Evolutionary conservation across 2,888 invertebrate genomes (phyloP).

Genomic region (Aphelenchoides bicaudatus): DNA sequence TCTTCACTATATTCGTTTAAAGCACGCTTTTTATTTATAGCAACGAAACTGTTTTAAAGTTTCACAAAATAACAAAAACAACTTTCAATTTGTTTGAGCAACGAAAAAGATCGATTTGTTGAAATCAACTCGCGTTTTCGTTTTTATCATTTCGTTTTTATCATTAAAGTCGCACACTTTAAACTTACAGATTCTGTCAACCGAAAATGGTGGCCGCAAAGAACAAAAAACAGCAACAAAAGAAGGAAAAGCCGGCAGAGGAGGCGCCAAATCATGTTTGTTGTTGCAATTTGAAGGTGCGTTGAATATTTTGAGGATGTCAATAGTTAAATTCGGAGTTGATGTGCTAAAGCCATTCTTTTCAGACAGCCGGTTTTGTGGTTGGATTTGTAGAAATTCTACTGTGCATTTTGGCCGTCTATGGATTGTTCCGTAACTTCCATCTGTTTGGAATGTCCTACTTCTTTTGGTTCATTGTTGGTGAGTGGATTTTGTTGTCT

Average conservation of each 20-base stretch:
- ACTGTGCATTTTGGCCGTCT: constrained; percentile 54
- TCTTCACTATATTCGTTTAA: no score
- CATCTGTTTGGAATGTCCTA: constrained; percentile 56
- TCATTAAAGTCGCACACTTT: no score
- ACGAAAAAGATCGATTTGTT: no score
- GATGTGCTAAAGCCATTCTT: not conserved
- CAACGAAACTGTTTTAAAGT: no score
- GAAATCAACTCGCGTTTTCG: not conserved
- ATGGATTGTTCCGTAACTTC: constrained; percentile 57
- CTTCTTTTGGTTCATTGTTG: constrained; percentile 56
- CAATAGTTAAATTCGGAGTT: not conserved
- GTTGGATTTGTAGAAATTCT: constrained; percentile 57
- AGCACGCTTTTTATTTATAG: no score
- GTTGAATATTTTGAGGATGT: constrained; percentile 6
- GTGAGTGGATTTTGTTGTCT: constrained; percentile 24
- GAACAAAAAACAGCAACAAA: constrained; percentile 1
- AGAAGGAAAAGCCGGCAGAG: not conserved
- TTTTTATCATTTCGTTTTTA: not conserved
- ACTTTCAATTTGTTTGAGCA: no score
- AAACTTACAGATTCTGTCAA: no score
- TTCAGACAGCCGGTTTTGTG: constrained; percentile 55
- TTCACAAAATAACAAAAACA: no score
- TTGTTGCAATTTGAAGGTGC: constrained; percentile 38
- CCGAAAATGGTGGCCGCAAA: constrained; percentile 3
- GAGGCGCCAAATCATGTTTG: constrained; percentile 32